These are phyloP conservation scores for Calephelis nemesis DNA, from an alignment of 1,140 invertebrate genomes.

Conservation along the genomic window DNA sequence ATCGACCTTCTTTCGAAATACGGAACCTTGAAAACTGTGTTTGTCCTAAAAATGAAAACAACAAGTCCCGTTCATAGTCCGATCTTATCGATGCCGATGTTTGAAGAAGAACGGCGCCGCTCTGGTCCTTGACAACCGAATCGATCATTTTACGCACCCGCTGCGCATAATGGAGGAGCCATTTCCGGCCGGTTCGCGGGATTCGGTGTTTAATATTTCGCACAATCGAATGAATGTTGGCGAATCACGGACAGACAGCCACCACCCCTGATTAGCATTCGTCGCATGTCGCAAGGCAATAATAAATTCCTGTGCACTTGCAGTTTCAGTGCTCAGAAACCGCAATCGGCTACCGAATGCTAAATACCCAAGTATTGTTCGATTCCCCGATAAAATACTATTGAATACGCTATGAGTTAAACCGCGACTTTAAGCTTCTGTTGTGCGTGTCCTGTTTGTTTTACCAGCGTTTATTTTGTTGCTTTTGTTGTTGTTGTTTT, in stretches of 20 bases:
- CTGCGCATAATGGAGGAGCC: conserved; percentile 63
- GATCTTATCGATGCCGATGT: conserved; percentile 47
- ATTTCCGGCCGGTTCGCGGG: conserved; percentile 67
- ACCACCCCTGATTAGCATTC: conserved; percentile 56
- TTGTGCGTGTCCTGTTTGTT: no score
- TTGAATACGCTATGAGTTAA: conserved; percentile 7
- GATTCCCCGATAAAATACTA: conserved; percentile 31
- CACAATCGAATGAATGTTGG: conserved; percentile 52
- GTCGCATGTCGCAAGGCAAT: conserved; percentile 56
- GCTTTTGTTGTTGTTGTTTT: no score
- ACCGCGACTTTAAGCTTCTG: background rate
- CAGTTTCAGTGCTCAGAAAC: conserved; percentile 73
- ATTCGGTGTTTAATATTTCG: conserved; percentile 72
- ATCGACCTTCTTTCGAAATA: no score
- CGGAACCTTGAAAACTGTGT: conserved; percentile 13
- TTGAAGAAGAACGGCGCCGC: conserved; percentile 43
- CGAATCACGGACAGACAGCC: conserved; percentile 45
- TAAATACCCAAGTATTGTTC: conserved; percentile 56
- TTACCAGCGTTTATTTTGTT: no score
- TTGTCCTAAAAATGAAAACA: background rate
- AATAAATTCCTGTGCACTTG: conserved; percentile 76
- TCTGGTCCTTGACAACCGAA: conserved; percentile 44
- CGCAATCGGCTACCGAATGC: conserved; percentile 64
- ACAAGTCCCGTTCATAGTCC: conserved; percentile 36
- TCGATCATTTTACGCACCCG: conserved; percentile 66